These are phyloP conservation scores for Leptopilina myrica DNA, from an alignment of 2,888 invertebrate genomes.

Conservation along the genomic window DNA sequence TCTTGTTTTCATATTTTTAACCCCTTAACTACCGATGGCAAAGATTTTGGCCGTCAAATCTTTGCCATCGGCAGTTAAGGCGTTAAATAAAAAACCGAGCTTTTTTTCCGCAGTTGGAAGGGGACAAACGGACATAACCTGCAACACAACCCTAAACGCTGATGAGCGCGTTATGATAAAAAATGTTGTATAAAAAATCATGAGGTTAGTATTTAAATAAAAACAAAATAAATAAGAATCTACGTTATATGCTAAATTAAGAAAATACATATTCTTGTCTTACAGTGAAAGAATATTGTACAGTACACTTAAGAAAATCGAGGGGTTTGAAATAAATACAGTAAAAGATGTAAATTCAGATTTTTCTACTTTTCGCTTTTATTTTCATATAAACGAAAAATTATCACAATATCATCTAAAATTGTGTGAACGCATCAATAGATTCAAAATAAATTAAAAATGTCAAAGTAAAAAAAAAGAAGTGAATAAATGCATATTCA, in stretches of 20 bases:
- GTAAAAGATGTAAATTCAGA: too few relatives aligned
- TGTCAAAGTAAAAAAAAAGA: constrained; percentile 3
- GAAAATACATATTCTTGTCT: too few relatives aligned
- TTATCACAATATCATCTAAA: constrained; percentile 41
- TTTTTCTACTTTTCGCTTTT: neutral
- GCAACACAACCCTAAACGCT: constrained; percentile 41
- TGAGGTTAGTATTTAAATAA: constrained; percentile 51
- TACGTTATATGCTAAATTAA: too few relatives aligned
- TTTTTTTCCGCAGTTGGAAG: constrained; percentile 67
- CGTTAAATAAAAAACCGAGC: too few relatives aligned
- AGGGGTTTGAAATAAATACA: too few relatives aligned
- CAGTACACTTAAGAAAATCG: too few relatives aligned
- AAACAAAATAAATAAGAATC: too few relatives aligned
- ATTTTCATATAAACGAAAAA: neutral
- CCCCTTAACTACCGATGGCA: too few relatives aligned
- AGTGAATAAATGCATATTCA: constrained; percentile 28
- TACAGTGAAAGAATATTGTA: too few relatives aligned
- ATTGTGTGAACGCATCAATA: neutral
- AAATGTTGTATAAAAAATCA: constrained; percentile 45
- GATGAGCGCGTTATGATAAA: constrained; percentile 7
- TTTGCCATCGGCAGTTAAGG: too few relatives aligned
- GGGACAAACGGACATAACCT: constrained; percentile 68
- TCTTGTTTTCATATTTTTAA: too few relatives aligned
- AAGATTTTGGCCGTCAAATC: too few relatives aligned
- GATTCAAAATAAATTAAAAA: constrained; percentile 45